A percentile compares a stretch with the other conserved stretches of the same genome.
phyloP scores from a whole-genome alignment of 2,113 vertebrate genomes.

The Melanostigma gelatinosum region DNA sequence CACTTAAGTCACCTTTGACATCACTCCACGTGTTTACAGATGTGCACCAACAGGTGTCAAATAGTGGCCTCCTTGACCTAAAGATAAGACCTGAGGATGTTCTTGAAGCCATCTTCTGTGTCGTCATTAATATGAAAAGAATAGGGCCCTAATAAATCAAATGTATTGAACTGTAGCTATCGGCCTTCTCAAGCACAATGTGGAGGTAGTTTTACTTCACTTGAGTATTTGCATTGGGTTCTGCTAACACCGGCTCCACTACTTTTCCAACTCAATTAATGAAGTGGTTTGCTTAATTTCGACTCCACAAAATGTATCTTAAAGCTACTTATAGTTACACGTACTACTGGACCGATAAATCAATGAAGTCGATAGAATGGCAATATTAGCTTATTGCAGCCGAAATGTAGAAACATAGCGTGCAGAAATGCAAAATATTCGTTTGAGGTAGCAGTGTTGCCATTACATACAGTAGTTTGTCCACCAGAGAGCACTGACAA shows the following conservation, averaged over 20 bases:
- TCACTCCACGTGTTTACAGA: constrained; percentile 54
- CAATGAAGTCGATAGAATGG: background rate
- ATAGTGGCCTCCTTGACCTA: background rate
- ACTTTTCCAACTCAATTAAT: background rate
- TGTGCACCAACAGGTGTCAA: constrained; percentile 62
- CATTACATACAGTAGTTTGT: background rate
- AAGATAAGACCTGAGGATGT: background rate
- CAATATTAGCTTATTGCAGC: background rate
- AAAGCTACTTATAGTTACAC: background rate
- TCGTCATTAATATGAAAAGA: background rate
- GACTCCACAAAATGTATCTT: background rate
- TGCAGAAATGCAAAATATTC: background rate
- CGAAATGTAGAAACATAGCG: background rate
- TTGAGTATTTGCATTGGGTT: background rate
- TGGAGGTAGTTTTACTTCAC: background rate
- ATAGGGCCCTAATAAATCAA: background rate
- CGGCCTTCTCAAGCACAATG: background rate
- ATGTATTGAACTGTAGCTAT: background rate
- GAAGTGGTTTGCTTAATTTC: background rate
- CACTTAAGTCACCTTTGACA: background rate
- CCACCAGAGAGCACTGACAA: background rate
- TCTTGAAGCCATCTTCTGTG: background rate
- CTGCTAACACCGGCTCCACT: background rate
- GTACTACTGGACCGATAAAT: background rate
- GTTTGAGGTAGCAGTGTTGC: background rate